These are phyloP conservation scores for Polylopha cassiicola DNA, from an alignment of 2,888 invertebrate genomes.

Conservation along the genomic window DNA sequence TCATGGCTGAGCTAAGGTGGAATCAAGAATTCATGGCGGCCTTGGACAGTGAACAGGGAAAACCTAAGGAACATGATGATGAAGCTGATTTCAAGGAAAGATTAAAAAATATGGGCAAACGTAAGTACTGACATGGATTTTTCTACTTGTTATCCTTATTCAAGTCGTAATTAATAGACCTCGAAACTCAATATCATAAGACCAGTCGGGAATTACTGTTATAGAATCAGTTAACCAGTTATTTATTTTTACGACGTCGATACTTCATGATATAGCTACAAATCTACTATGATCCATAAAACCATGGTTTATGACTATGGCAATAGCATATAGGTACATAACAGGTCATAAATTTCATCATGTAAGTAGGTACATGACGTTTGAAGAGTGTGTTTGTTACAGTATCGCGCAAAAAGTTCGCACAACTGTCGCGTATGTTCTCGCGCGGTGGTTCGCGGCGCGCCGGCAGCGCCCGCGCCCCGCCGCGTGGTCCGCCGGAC, in stretches of 20 bases:
- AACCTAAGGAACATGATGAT: constrained; percentile 73
- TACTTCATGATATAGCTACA: too few species aligned
- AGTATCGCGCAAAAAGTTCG: constrained; percentile 88
- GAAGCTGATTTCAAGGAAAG: constrained; percentile 87
- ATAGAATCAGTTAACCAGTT: too few species aligned
- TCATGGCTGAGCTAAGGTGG: constrained; percentile 89
- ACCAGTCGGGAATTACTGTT: too few species aligned
- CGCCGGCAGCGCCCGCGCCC: constrained; percentile 52
- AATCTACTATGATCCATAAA: too few species aligned
- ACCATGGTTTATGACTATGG: too few species aligned
- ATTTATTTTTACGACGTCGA: too few species aligned
- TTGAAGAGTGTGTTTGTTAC: constrained; percentile 33
- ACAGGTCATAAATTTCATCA: too few species aligned
- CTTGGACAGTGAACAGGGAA: constrained; percentile 84
- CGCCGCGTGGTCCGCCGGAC: constrained; percentile 74
- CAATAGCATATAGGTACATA: too few species aligned
- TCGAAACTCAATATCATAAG: too few species aligned
- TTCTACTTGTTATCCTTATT: background rate
- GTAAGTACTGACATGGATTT: constrained; percentile 53
- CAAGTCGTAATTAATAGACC: background rate
- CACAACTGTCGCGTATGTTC: constrained; percentile 86
- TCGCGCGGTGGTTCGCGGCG: constrained; percentile 79
- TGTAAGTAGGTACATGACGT: too few species aligned
- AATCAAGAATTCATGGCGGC: constrained; percentile 92
- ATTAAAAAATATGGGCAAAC: constrained; percentile 88